phyloP scores from a whole-genome alignment of 2,888 invertebrate genomes.

The Leptogaster cylindrica region DNA sequence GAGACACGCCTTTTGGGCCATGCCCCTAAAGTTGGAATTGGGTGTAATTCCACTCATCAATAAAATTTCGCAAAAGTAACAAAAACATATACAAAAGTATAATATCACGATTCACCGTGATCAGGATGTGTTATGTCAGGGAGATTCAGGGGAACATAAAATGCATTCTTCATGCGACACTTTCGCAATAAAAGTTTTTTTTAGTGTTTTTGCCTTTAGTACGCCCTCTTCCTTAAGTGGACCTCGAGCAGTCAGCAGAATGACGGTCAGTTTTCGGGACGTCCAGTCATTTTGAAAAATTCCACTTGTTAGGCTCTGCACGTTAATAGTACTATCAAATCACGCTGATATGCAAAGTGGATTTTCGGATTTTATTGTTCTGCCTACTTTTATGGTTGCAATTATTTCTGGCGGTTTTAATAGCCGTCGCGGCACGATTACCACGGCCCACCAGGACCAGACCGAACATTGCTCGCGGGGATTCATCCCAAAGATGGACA shows the following conservation, averaged over 20 bases:
- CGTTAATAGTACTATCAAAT: conserved; percentile 36
- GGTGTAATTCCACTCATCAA: conserved; percentile 27
- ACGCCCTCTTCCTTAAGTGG: conserved; percentile 37
- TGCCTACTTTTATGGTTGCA: conserved; percentile 34
- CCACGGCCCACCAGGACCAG: background rate
- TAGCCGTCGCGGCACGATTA: conserved; percentile 22
- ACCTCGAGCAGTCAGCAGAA: conserved; percentile 6
- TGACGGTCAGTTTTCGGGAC: conserved; percentile 3
- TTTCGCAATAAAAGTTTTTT: conserved; percentile 31
- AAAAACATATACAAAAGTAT: too few relatives aligned
- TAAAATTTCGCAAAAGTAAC: conserved; percentile 27
- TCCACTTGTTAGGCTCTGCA: conserved; percentile 34
- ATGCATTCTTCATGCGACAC: conserved; percentile 40
- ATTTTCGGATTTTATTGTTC: conserved; percentile 40
- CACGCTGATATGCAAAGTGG: conserved; percentile 36
- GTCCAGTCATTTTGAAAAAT: conserved; percentile 19
- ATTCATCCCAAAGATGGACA: conserved; percentile 3
- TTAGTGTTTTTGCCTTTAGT: conserved; percentile 22
- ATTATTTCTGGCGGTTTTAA: conserved; percentile 39
- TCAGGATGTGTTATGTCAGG: background rate
- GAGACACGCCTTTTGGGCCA: conserved; percentile 25
- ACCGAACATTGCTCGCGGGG: background rate
- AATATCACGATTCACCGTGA: too few relatives aligned
- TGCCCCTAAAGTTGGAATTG: conserved; percentile 20
- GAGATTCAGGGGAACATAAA: conserved; percentile 16